Conservation (phyloP, 2,113 vertebrate genomes). For the Formicarius rufipectus region DNA sequence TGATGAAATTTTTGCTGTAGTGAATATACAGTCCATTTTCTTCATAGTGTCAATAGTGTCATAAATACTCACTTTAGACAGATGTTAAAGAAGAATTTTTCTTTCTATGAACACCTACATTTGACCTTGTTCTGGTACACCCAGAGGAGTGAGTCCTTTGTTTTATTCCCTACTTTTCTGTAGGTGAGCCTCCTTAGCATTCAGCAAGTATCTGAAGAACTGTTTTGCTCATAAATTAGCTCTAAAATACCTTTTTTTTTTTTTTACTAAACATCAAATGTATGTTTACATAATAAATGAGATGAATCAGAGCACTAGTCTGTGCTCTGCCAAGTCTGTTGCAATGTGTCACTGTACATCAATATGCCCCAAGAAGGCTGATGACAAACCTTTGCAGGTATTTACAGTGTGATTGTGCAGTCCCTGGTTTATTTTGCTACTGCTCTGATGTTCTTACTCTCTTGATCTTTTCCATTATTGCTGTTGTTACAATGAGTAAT, state of each 20-base stretch:
- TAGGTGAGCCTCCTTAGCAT: neutral
- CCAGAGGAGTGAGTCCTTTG: neutral
- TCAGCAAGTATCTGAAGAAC: neutral
- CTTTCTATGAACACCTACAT: neutral
- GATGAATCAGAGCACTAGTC: neutral
- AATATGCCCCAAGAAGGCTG: rapidly evolving
- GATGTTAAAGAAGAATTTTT: neutral
- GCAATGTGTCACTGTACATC: rapidly evolving
- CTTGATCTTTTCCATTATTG: neutral
- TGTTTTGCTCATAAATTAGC: neutral
- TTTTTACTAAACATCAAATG: neutral
- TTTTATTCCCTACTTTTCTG: neutral
- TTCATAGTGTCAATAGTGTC: neutral
- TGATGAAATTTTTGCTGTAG: neutral
- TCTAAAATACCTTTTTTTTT: neutral
- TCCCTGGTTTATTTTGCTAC: neutral
- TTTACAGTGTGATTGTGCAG: neutral
- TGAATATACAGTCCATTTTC: neutral
- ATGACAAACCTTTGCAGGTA: neutral
- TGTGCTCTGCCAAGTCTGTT: neutral
- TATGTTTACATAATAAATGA: neutral
- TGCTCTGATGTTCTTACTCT: neutral
- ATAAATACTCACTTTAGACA: neutral
- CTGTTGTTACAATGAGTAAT: neutral
- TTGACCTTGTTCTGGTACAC: neutral